Evolutionary conservation across 2,797 vertebrate genomes (phyloP).

Genomic region (Podarcis siculus): DNA sequence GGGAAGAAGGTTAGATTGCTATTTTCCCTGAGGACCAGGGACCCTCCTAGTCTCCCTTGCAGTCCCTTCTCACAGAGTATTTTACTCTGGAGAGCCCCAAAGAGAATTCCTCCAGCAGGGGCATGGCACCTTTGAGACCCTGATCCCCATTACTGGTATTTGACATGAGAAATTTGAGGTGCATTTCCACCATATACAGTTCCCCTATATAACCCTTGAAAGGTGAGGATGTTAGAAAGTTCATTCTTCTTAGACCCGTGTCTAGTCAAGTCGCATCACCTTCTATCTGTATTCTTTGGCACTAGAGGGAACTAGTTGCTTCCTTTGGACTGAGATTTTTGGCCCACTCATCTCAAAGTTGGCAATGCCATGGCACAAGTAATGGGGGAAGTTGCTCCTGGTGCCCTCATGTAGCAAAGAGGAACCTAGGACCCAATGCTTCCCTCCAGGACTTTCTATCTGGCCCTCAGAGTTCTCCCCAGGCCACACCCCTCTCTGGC

Average conservation of each 20-base stretch:
- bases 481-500: not conserved
- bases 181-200: not conserved
- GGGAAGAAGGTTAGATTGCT: too few species aligned
- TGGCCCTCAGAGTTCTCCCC: not conserved
- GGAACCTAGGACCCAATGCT: not conserved
- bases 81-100: too few species aligned
- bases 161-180: not conserved
- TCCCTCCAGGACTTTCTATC: not conserved
- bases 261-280: not conserved
- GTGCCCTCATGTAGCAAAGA: too few species aligned
- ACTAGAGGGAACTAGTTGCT: too few species aligned
- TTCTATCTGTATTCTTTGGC: not conserved
- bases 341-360: too few species aligned
- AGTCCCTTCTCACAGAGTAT: too few species aligned
- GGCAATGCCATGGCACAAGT: not conserved
- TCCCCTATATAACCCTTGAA: not conserved
- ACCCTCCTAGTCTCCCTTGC: too few species aligned
- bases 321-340: not conserved
- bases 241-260: not conserved
- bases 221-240: not conserved
- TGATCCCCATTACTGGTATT: not conserved
- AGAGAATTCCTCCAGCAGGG: too few species aligned
- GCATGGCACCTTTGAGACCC: too few species aligned
- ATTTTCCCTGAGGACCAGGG: too few species aligned
- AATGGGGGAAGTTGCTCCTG: not conserved